Base-by-base conservation (phyloP, 2,888 invertebrate genomes). In the Bhutanitis thaidina region DNA sequence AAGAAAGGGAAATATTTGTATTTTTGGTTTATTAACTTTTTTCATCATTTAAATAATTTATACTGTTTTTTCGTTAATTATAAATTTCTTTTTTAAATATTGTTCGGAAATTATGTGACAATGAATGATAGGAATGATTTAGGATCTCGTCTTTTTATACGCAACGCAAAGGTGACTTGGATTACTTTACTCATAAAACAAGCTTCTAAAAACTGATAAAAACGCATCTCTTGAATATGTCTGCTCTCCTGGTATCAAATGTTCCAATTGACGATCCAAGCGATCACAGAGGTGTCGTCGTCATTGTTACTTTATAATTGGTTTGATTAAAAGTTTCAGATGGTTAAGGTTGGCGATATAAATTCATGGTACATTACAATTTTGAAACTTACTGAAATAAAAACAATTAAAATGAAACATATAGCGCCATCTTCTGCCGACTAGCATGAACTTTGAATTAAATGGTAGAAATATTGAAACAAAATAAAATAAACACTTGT, bases 221-320 rank as follows among this genome's bases (percentile, higher is more conserved):
- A 13, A 16, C 12, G 46, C n/a, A 67, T 52, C 80, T 79, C 77
- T 63, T 62, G 45, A 25, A 34, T 32, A 54, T 36, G 60, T 74
- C 69, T 88, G 79, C 40, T 57, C 51, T 56, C 89, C 85, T 86
- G 59, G 87, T 88, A 83, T 67, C 56, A 59, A 70, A 78, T 88
- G 89, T 88, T 89, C 89, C 85, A 89, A 82, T 88, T 89, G 88
- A 89, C 85, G 88, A 80, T 85, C 80, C 79, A 64, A 77, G 74
- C 74, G 72, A 73, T 74, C 78, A 68, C 71, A 76, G 48, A 47
- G 20, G 34, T 30, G 32, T 34, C 27, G 43, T 32, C 25, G 32
- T 36, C 13, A 12, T 32, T 32, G 8, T 12, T 5, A 5, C 1
- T 12, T 16, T 34, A 34, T 20, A 47, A 39, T 46, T 38, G 14